These are phyloP conservation scores for Athalia rosae DNA, from an alignment of 2,888 invertebrate genomes.

Conservation along the genomic window DNA sequence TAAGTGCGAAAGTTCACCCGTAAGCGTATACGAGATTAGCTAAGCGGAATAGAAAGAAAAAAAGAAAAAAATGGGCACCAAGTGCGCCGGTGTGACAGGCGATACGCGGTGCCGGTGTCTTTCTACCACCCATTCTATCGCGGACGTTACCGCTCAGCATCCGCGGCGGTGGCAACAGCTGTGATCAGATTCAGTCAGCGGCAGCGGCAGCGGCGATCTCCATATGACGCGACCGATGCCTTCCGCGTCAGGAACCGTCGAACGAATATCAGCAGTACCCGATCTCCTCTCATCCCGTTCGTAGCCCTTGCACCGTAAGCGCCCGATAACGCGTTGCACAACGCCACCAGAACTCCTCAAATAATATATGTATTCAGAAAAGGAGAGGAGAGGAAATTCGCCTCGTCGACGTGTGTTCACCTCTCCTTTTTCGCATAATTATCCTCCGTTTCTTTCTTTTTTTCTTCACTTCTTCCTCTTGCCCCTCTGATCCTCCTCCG, in stretches of 20 bases:
- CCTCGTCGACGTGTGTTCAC: no score
- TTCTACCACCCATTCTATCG: no score
- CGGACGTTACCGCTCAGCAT: no score
- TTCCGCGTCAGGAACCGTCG: conserved; percentile 32
- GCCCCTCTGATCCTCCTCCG: no score
- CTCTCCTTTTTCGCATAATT: no score
- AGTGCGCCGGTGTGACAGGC: conserved; percentile 18
- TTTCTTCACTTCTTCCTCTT: no score
- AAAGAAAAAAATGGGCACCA: conserved; percentile 33
- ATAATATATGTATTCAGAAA: not conserved
- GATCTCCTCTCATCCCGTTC: not conserved
- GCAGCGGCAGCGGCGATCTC: conserved; percentile 11
- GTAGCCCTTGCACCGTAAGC: no score
- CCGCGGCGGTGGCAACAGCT: not conserved
- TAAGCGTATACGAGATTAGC: conserved; percentile 50
- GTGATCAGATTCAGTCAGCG: conserved; percentile 37
- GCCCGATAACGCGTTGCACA: conserved; percentile 16
- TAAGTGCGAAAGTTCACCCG: conserved; percentile 47
- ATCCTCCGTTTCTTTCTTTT: no score
- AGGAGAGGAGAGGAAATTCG: not conserved
- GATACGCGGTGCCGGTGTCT: not conserved
- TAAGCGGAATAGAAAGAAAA: conserved; percentile 49
- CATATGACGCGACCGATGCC: conserved; percentile 30
- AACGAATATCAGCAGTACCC: conserved; percentile 28
- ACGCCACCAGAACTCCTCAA: not conserved